Evolutionary conservation across 92 coral and sea anemone species (phyloP), one percentile per base, ranked within the genome.

Genomic region (Zoanthus solanderi): DNA sequence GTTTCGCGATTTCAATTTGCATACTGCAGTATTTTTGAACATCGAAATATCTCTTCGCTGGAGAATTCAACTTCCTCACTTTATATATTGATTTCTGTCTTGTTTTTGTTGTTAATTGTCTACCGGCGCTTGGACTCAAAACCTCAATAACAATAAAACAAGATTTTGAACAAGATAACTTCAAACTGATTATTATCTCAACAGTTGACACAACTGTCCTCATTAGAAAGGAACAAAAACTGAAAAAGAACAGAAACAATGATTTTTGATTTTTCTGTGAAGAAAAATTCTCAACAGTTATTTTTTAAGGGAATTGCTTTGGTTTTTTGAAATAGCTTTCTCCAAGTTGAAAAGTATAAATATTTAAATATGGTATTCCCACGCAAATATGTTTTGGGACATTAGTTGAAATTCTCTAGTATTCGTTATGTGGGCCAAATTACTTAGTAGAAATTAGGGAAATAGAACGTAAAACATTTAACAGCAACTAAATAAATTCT

Each of bases 281-380:
- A 6, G 16, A 23, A 23, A 63, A 63, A 37, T 14, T 46, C 12
- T 28, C 58, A 18, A 65, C 32, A 42, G 66, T 65, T 29, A 58
- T 17, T 48, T 5, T 18, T 31, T 67, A 12, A 50, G 66, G 82
- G 66, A 47, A 17, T 67, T 81, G 5, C 28, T 42, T 45, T 66
- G 60, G 85, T 81, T 81, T 67, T 34, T 65, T 46, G 66, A 78
- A 46, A 66, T 71, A 81, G 85, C 75, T 47, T 81, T 45, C 74
- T 68, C 13, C 5, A 6, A 23, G 60, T 14, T 66, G 45, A 45
- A 48, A 23, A 17, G 60, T 50, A 81, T 81, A 81, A 81, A 81
- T 81, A 81, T 81, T 81, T 81, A 81, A 81, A 47, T 32, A 67
- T 42, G 75, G 37, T 12, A 67, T 81, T 81, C 85, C 85, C 85